phyloP scores from a whole-genome alignment of 1,140 invertebrate genomes.

The Tetraneura akinire region DNA sequence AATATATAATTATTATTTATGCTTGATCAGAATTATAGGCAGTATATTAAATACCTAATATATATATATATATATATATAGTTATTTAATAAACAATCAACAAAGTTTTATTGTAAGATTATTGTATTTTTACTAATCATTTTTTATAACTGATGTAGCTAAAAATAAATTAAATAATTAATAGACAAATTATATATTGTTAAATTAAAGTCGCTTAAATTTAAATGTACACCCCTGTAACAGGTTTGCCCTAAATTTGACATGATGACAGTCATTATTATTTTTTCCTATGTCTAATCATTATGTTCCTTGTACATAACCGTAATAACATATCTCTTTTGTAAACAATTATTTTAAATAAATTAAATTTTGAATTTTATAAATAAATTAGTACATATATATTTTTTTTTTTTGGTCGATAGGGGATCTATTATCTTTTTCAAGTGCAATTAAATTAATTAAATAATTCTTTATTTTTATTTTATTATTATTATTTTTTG shows the following conservation, averaged over 20 bases:
- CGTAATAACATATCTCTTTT: slow-evolving; percentile 45
- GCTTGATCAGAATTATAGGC: slow-evolving; percentile 29
- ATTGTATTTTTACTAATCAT: slow-evolving; percentile 46
- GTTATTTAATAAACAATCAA: slow-evolving; percentile 6
- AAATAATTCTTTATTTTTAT: slow-evolving; percentile 21
- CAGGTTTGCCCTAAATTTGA: neutral
- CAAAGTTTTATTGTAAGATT: neutral
- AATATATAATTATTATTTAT: slow-evolving; percentile 34
- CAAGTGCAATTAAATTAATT: slow-evolving; percentile 41
- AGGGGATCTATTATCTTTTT: slow-evolving; percentile 31
- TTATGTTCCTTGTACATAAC: slow-evolving; percentile 48
- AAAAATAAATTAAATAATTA: neutral
- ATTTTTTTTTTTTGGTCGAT: slow-evolving; percentile 9
- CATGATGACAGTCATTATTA: neutral
- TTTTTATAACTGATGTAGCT: slow-evolving; percentile 6
- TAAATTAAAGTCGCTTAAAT: no score
- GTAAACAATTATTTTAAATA: slow-evolving; percentile 16
- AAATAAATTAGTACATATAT: no score
- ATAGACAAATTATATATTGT: neutral
- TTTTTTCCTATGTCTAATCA: slow-evolving; percentile 24
- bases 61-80: no score
- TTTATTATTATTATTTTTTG: slow-evolving; percentile 30
- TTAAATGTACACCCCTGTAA: neutral
- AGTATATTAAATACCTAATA: neutral
- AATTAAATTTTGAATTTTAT: slow-evolving; percentile 15